These are phyloP conservation scores for Callipepla californica DNA, from an alignment of 2,113 vertebrate genomes.

Conservation along the genomic window DNA sequence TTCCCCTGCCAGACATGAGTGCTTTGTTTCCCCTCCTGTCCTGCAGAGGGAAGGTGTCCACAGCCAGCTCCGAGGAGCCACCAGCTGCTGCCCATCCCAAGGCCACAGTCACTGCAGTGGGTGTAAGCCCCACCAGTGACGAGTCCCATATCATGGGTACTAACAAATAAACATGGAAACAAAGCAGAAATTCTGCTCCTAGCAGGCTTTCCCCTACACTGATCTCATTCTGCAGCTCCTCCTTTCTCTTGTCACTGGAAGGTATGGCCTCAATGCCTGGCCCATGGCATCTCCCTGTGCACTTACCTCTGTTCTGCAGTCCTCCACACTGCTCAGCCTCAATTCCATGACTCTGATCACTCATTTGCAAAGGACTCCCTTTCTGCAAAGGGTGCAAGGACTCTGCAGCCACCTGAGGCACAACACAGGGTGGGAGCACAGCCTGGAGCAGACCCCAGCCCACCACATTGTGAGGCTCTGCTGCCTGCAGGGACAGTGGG, in stretches of 20 bases:
- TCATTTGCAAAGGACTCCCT: background rate
- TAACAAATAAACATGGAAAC: background rate
- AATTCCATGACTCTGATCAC: background rate
- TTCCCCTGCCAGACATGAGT: slow-evolving; percentile 21
- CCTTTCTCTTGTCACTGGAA: background rate
- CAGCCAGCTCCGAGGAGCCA: background rate
- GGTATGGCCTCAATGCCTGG: rapidly evolving
- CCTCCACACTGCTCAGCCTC: background rate
- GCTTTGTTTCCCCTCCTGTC: background rate
- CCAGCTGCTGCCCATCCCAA: rapidly evolving
- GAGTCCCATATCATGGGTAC: background rate
- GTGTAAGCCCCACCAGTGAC: background rate
- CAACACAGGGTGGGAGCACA: rapidly evolving
- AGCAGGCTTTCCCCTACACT: no score
- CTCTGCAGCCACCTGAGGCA: background rate
- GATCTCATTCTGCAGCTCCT: background rate
- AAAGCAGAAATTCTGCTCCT: background rate
- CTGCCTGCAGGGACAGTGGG: rapidly evolving
- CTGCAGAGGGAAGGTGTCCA: background rate
- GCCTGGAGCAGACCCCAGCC: background rate
- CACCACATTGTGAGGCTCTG: background rate
- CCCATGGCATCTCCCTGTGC: background rate
- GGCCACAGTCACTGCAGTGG: rapidly evolving
- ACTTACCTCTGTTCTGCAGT: rapidly evolving
- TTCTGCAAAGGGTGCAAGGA: background rate